Base-by-base conservation (phyloP, 2,888 invertebrate genomes). In the Platynereis dumerilii region DNA sequence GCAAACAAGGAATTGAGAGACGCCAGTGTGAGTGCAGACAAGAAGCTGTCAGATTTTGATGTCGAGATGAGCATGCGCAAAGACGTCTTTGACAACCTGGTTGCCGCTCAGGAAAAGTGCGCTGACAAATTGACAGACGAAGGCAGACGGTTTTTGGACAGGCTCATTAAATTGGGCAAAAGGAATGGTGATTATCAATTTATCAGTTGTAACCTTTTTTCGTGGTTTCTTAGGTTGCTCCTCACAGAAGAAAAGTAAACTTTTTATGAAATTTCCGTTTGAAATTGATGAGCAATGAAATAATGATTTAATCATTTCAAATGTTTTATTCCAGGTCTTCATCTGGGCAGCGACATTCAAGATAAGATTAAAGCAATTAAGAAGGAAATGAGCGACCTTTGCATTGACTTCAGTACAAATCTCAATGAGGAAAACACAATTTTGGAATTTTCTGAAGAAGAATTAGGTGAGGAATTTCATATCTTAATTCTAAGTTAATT, bases 51-150 rank as follows among this genome's bases (percentile, higher is more conserved):
- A 20, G 84, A 85, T 55, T 85, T 85, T 79, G 83, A 83, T 77
- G 85, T 86, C 0, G 86, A 86, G 69, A 81, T 85, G 78, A 82
- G 84, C 73, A 86, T 86, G 86, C 72, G 85, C 55, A 83, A 85
- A 68, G 86, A 86, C 76, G 80, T 86, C 5, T 86, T 86, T 77
- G 83, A 85, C 65, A 78, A 81, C 48, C 71, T 86, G 44, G 77
- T 82, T 34, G 77, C 78, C 7, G 74, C 74, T 10, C 76, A 76
- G 12, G 58, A 62, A 57, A 68, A 66, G 48, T 42, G 65, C 34
- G 63, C 58, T 3, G 57, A 28, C 17, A 48, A 42, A 42, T 42
- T 69, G 60, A 53, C 58, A 24, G 59, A 62, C 26, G 86, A 86
- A 72, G 78, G 79, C 17, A 77, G 78, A 58, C 74, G 86, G 42